Conservation (phyloP, 2,888 invertebrate genomes). For the Cheilosia grossa region DNA sequence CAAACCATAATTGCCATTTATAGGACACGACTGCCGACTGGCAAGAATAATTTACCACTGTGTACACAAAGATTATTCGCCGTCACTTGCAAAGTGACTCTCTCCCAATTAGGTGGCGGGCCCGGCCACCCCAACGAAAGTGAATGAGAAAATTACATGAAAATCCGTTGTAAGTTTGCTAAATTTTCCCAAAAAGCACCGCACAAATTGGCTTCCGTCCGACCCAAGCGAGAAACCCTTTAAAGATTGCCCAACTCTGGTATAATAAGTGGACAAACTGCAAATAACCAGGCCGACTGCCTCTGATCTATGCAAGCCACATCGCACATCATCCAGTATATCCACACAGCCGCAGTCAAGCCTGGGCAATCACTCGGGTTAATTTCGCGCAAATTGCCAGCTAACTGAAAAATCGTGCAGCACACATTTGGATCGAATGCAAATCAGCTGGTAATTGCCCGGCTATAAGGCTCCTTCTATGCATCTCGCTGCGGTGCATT, state of each 20-base stretch:
- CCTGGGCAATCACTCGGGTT: conserved; percentile 72
- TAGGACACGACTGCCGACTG: conserved; percentile 23
- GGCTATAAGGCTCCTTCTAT: conserved; percentile 69
- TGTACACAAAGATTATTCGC: conserved; percentile 27
- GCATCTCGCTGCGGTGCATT: conserved; percentile 37
- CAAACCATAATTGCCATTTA: conserved; percentile 43
- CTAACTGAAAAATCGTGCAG: conserved; percentile 75
- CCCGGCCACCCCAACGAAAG: conserved; percentile 53
- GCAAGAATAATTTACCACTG: background rate
- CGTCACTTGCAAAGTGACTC: conserved; percentile 49
- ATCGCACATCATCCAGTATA: background rate
- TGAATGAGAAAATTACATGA: conserved; percentile 68
- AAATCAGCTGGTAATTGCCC: conserved; percentile 74
- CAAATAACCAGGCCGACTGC: conserved; percentile 63
- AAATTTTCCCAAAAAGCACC: conserved; percentile 51
- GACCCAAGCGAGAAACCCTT: conserved; percentile 67
- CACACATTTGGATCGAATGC: conserved; percentile 74
- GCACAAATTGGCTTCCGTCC: conserved; percentile 63
- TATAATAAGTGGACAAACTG: conserved; percentile 58
- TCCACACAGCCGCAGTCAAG: conserved; percentile 18
- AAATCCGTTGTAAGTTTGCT: conserved; percentile 63
- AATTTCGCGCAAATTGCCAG: conserved; percentile 74
- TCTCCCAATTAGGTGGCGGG: conserved; percentile 60
- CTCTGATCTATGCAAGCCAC: conserved; percentile 30
- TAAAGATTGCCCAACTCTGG: conserved; percentile 64